Percentiles rank a stretch among this genome's conserved stretches.
Evolutionary conservation across 2,113 vertebrate species (phyloP).

Genomic region (Amblyopsis rosae): DNA sequence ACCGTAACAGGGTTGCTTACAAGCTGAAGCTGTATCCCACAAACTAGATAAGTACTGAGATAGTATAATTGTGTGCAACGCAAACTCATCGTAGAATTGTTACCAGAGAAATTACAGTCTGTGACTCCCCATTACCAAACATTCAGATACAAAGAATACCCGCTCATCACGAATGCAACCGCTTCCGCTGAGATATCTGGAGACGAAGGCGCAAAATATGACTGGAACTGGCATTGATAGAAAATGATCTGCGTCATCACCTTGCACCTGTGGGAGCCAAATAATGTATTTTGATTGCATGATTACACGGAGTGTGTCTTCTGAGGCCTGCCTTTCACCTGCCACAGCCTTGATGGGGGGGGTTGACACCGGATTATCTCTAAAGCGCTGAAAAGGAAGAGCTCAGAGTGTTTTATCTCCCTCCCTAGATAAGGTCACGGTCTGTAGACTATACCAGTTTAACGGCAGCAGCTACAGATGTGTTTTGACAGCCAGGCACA

Average conservation of each 20-base stretch:
- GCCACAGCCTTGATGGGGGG: slow-evolving; percentile 58
- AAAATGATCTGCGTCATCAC: slow-evolving; percentile 43
- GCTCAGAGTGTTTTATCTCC: slow-evolving; percentile 19
- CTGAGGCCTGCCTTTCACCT: slow-evolving; percentile 58
- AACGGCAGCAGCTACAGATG: not conserved
- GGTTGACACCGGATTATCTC: slow-evolving; percentile 49
- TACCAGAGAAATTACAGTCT: slow-evolving; percentile 31
- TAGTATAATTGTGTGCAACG: no score
- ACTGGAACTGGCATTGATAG: slow-evolving; percentile 58
- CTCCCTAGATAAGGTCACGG: slow-evolving; percentile 25
- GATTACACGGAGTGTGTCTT: slow-evolving; percentile 60
- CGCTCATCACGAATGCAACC: slow-evolving; percentile 19
- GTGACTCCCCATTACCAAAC: slow-evolving; percentile 33
- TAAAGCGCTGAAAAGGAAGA: slow-evolving; percentile 28
- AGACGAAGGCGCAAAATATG: slow-evolving; percentile 48
- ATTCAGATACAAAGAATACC: slow-evolving; percentile 28
- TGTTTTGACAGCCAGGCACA: no score
- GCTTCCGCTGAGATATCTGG: slow-evolving; percentile 46
- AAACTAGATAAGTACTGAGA: not conserved
- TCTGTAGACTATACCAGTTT: not conserved
- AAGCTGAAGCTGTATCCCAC: not conserved
- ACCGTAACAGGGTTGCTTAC: no score
- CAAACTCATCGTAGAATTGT: slow-evolving; percentile 15
- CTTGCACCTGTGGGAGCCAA: slow-evolving; percentile 68
- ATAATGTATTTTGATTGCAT: slow-evolving; percentile 73